Conservation (phyloP, 2,888 invertebrate genomes). For the Diplazon laetatorius region DNA sequence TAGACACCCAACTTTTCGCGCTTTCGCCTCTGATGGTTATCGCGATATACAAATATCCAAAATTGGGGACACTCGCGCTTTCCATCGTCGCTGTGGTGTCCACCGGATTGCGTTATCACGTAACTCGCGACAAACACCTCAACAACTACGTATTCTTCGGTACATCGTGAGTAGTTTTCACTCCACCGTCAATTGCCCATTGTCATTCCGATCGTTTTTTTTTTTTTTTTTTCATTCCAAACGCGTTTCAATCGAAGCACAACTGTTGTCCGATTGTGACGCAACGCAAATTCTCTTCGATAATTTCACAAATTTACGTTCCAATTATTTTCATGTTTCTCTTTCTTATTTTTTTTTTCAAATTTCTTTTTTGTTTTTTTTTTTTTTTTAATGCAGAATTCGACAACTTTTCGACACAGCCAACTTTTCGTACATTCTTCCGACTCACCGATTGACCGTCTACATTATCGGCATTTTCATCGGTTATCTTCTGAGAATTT, state of each 20-base stretch:
- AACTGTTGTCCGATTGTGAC: too few relatives aligned
- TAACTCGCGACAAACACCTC: conserved; percentile 85
- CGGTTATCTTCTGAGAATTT: conserved; percentile 85
- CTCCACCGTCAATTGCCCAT: neutral
- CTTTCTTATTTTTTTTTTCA: too few relatives aligned
- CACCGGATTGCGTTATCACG: conserved; percentile 86
- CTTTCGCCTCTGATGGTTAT: conserved; percentile 86
- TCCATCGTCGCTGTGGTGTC: conserved; percentile 83
- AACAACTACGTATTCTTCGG: conserved; percentile 88
- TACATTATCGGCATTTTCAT: conserved; percentile 88
- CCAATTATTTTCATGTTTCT: too few relatives aligned
- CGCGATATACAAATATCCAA: conserved; percentile 86
- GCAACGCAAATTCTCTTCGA: too few relatives aligned
- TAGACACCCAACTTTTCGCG: conserved; percentile 88
- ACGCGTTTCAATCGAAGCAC: too few relatives aligned
- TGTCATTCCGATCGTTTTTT: neutral
- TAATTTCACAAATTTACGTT: too few relatives aligned
- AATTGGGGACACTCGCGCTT: conserved; percentile 83
- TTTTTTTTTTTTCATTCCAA: neutral
- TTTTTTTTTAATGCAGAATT: conserved; percentile 82
- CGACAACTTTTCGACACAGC: conserved; percentile 87
- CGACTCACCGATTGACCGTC: conserved; percentile 87
- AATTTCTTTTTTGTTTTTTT: neutral
- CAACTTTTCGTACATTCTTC: conserved; percentile 87
- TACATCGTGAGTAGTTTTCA: conserved; percentile 85